These are phyloP conservation scores for Eutrigla gurnardus DNA, from an alignment of 2,797 vertebrate genomes.

Conservation along the genomic window DNA sequence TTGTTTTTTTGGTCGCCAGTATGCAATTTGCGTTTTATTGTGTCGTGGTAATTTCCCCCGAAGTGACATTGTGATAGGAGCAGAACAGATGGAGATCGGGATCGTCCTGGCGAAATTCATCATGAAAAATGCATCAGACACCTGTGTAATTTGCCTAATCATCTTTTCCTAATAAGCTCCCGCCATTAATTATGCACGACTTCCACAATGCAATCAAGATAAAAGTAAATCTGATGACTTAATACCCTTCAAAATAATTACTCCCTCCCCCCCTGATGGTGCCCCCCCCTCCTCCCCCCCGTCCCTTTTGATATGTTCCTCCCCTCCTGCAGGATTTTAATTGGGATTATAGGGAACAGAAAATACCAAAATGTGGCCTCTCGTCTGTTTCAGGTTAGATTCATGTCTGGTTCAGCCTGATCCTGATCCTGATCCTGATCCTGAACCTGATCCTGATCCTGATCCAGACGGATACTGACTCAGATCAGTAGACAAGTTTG, in stretches of 20 bases:
- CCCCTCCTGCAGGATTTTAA: slow-evolving; percentile 86
- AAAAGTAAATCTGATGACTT: slow-evolving; percentile 99
- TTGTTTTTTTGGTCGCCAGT: slow-evolving; percentile 58
- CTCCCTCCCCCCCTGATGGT: slow-evolving; percentile 15
- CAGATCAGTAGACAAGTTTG: no score
- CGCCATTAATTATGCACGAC: slow-evolving; percentile 99
- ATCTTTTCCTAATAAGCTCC: slow-evolving; percentile 98
- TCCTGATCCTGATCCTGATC: no score
- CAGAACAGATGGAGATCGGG: slow-evolving; percentile 97
- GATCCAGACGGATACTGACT: no score
- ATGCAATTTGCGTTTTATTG: slow-evolving; percentile 81
- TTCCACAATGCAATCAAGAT: slow-evolving; percentile 99
- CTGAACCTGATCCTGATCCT: no score
- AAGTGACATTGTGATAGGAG: slow-evolving; percentile 94
- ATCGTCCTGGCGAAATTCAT: slow-evolving; percentile 98
- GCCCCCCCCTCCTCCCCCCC: slow-evolving; percentile 19
- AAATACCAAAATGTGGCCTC: slow-evolving; percentile 44
- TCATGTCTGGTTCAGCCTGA: no score
- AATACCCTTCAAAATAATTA: slow-evolving; percentile 99
- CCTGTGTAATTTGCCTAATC: slow-evolving; percentile 99
- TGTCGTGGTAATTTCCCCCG: slow-evolving; percentile 91
- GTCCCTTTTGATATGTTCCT: slow-evolving; percentile 77
- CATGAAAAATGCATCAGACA: slow-evolving; percentile 99
- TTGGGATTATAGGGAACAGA: slow-evolving; percentile 80
- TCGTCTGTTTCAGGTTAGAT: slow-evolving; percentile 1